Percentiles rank a stretch among this genome's conserved stretches.
phyloP scores from a whole-genome alignment of 2,888 invertebrate genomes.

The Synergus laeviventris region DNA sequence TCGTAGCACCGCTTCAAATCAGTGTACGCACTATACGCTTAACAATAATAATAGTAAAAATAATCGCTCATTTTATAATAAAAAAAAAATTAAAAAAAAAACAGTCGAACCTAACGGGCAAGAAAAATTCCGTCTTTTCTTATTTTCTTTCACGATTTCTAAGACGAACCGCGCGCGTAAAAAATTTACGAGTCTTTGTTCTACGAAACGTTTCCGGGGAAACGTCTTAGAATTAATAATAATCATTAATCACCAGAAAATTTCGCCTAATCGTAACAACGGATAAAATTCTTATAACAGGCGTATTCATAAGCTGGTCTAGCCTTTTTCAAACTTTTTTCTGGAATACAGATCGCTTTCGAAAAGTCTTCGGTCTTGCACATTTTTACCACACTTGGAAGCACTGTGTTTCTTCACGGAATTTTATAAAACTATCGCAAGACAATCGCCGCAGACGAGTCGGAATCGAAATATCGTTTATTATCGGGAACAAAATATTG shows the following conservation, averaged over 20 bases:
- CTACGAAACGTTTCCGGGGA: constrained; percentile 8
- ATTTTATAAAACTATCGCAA: constrained; percentile 37
- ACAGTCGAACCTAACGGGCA: constrained; percentile 11
- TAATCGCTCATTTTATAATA: neutral
- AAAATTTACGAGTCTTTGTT: constrained; percentile 29
- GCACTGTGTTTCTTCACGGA: constrained; percentile 56
- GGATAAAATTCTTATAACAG: constrained; percentile 59
- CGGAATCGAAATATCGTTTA: constrained; percentile 26
- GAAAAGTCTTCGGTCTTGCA: constrained; percentile 41
- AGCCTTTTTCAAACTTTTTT: constrained; percentile 43
- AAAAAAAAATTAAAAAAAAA: neutral
- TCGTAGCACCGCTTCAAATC: constrained; percentile 37
- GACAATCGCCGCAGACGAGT: constrained; percentile 21
- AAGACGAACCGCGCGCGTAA: constrained; percentile 10
- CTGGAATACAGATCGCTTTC: constrained; percentile 48
- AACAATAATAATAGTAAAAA: constrained; percentile 25
- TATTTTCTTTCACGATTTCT: neutral
- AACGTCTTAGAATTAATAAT: constrained; percentile 15
- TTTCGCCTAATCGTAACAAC: constrained; percentile 57
- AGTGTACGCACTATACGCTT: constrained; percentile 28
- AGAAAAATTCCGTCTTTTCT: constrained; percentile 30
- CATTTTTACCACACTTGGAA: constrained; percentile 61
- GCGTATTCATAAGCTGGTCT: constrained; percentile 40
- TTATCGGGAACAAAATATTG: constrained; percentile 48
- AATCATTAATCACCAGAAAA: constrained; percentile 27